Conservation (phyloP, 2,888 invertebrate species). For the Trachelus troglodyta region DNA sequence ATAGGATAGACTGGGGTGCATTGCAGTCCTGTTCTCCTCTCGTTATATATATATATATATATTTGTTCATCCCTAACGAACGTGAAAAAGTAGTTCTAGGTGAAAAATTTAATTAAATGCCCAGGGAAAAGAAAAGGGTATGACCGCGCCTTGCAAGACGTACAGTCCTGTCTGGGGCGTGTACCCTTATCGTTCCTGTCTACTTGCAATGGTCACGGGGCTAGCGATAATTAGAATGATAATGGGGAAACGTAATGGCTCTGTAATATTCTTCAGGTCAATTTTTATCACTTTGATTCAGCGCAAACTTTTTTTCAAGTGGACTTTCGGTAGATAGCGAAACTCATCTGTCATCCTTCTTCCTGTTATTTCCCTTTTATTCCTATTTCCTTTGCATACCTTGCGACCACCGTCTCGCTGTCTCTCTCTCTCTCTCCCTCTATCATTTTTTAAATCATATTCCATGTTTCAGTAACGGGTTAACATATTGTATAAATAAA, state of each 20-base stretch:
- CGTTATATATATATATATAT: background rate
- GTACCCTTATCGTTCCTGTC: background rate
- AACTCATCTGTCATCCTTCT: too few species aligned
- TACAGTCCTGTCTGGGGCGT: slow-evolving; percentile 19
- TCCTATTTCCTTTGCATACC: background rate
- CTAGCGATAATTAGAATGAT: slow-evolving; percentile 41
- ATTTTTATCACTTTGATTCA: background rate
- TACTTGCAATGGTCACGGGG: slow-evolving; percentile 24
- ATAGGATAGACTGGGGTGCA: background rate
- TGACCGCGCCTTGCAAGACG: slow-evolving; percentile 30
- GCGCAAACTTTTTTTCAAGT: background rate
- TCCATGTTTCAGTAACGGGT: too few species aligned
- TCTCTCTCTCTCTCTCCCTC: background rate
- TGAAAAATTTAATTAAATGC: slow-evolving; percentile 49
- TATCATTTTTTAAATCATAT: too few species aligned
- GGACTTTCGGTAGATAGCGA: background rate
- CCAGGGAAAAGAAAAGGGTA: slow-evolving; percentile 30
- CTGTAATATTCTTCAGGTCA: background rate
- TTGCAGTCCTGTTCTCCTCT: background rate
- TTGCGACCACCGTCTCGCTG: background rate
- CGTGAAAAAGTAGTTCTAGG: slow-evolving; percentile 14
- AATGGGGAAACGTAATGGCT: background rate
- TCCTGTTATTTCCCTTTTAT: background rate
- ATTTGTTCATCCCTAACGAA: slow-evolving; percentile 33
- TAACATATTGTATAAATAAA: too few species aligned